Conservation (phyloP, 2,113 vertebrate genomes). For the Pelusios castaneus region DNA sequence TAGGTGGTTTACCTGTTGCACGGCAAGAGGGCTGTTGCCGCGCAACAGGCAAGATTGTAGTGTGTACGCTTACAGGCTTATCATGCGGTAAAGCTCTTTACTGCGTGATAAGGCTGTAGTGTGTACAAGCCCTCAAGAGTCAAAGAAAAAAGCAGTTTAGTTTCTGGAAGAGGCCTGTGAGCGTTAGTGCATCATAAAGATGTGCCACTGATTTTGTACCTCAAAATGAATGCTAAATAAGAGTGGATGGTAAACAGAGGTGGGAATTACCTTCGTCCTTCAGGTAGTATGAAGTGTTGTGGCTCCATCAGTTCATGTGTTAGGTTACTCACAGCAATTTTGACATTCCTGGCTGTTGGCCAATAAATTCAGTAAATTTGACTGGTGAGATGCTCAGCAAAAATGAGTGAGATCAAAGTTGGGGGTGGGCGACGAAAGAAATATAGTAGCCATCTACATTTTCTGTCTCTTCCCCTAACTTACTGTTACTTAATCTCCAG, state of each 20-base stretch:
- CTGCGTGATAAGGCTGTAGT: no score
- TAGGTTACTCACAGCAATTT: background rate
- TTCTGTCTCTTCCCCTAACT: background rate
- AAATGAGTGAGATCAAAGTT: background rate
- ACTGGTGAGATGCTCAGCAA: background rate
- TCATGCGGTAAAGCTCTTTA: no score
- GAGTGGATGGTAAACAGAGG: background rate
- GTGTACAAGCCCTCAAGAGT: no score
- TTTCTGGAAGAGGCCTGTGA: background rate
- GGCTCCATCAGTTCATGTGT: background rate
- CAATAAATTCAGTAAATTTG: background rate
- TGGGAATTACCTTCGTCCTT: background rate
- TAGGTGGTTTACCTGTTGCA: no score
- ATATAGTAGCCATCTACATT: background rate
- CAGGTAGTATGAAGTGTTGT: background rate
- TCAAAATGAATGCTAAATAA: conserved; percentile 31
- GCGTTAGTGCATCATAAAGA: background rate
- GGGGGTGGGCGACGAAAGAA: background rate
- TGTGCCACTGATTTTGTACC: background rate
- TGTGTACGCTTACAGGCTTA: no score
- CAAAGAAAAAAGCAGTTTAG: background rate
- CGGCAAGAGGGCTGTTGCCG: no score
- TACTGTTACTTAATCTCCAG: background rate
- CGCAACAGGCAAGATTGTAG: no score
- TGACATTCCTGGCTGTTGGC: background rate